phyloP scores from a whole-genome alignment of 1,140 invertebrate genomes.

The Drosophila parabipectinata region DNA sequence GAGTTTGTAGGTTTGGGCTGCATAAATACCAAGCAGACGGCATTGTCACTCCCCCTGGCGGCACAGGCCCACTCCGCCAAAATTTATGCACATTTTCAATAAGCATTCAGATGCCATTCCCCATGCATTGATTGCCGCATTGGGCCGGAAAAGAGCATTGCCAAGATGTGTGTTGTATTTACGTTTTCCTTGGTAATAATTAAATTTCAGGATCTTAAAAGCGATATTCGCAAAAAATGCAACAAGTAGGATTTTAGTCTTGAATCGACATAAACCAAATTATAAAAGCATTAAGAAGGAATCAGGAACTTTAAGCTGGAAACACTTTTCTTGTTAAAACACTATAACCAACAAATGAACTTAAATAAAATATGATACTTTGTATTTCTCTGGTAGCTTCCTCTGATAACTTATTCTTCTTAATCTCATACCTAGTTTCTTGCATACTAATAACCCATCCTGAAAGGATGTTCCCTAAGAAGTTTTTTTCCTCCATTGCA shows the following conservation, averaged over 20 bases:
- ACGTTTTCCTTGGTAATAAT: conserved; percentile 35
- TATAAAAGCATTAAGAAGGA: too few relatives aligned
- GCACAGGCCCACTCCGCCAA: background rate
- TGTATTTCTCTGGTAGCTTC: too few relatives aligned
- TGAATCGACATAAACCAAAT: too few relatives aligned
- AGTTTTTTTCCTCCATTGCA: conserved; percentile 18
- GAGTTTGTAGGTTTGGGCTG: conserved; percentile 25
- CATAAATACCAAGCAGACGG: conserved; percentile 49
- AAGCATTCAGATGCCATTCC: conserved; percentile 57
- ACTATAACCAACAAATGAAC: too few relatives aligned
- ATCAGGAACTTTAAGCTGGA: too few relatives aligned
- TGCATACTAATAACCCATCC: background rate
- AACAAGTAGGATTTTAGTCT: conserved; percentile 13
- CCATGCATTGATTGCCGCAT: conserved; percentile 40
- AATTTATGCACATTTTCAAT: conserved; percentile 72
- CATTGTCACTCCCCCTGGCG: conserved; percentile 33
- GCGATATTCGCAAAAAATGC: conserved; percentile 15
- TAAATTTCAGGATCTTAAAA: conserved; percentile 35
- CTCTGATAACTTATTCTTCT: background rate
- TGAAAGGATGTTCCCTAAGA: background rate
- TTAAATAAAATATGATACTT: too few relatives aligned
- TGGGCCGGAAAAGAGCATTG: conserved; percentile 27
- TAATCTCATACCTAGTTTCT: background rate
- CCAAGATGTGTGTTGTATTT: conserved; percentile 25
- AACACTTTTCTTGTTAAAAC: too few relatives aligned